phyloP scores from a whole-genome alignment of 64 coral and sea anemone species.

The Hydrozoanthus tunicans region DNA sequence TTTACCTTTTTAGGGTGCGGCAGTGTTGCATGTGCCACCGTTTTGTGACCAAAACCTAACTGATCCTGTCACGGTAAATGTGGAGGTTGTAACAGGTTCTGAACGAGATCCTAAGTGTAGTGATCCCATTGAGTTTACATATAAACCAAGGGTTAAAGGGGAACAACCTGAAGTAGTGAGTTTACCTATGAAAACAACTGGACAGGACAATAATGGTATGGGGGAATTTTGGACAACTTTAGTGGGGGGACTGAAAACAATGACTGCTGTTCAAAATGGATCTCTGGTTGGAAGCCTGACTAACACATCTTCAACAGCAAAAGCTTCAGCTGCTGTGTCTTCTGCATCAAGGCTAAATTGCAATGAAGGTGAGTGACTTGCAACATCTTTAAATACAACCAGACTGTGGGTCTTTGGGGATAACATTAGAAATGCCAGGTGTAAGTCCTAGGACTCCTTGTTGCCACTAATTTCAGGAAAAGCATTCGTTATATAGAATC shows the following conservation, averaged over 20 bases:
- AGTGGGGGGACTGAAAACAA: conserved; percentile 65
- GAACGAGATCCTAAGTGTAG: conserved; percentile 87
- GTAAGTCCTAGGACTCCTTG: no score
- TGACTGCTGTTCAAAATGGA: conserved; percentile 51
- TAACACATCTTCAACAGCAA: conserved; percentile 4
- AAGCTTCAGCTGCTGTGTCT: background rate
- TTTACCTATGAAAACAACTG: conserved; percentile 51
- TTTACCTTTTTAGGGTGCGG: conserved; percentile 71
- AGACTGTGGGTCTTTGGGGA: no score
- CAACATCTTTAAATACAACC: no score
- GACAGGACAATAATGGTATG: conserved; percentile 55
- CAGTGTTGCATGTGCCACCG: conserved; percentile 80
- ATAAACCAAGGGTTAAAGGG: conserved; percentile 60
- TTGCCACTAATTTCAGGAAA: no score
- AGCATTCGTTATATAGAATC: no score
- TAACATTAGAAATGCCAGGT: background rate
- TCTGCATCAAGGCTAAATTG: conserved; percentile 1
- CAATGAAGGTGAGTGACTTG: conserved; percentile 27
- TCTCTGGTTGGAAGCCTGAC: background rate
- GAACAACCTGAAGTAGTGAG: background rate
- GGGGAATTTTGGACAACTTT: conserved; percentile 55
- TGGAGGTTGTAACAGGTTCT: conserved; percentile 75
- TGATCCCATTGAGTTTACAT: conserved; percentile 94
- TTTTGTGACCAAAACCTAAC: conserved; percentile 77
- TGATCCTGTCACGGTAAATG: conserved; percentile 80